Evolutionary conservation across 2,888 invertebrate species (phyloP).

Genomic region (Cataglyphis livida): DNA sequence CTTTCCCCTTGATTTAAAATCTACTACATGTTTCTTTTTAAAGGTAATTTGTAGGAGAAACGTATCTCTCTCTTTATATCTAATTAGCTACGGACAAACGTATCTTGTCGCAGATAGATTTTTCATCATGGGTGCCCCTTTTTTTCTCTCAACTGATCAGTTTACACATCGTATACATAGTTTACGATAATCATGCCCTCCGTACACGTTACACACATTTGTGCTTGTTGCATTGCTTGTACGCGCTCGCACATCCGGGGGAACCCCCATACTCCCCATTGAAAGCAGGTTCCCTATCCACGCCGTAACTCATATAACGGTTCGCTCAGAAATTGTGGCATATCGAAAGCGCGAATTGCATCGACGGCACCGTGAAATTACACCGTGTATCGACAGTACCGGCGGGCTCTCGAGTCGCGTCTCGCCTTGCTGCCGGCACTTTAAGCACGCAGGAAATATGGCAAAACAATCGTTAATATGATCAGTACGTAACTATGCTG

Average conservation of each 20-base stretch:
- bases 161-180: constrained; percentile 64
- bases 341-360: constrained; percentile 70
- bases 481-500: constrained; percentile 48
- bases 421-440: constrained; percentile 57
- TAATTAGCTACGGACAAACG: constrained; percentile 5
- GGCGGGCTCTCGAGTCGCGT: constrained; percentile 32
- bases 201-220: constrained; percentile 72
- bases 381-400: constrained; percentile 55
- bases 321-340: constrained; percentile 65
- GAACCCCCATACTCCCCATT: constrained; percentile 48
- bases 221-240: constrained; percentile 52
- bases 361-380: constrained; percentile 66
- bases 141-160: constrained; percentile 37
- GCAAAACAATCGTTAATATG: constrained; percentile 66
- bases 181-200: constrained; percentile 75
- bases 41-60: constrained; percentile 8
- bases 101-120: constrained; percentile 13
- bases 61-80: neutral
- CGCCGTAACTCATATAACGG: constrained; percentile 61
- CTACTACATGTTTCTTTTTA: neutral
- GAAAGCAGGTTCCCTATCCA: constrained; percentile 43
- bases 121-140: constrained; percentile 1
- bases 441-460: constrained; percentile 55
- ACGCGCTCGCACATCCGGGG: constrained; percentile 33
- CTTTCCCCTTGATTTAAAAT: neutral